phyloP scores from a whole-genome alignment of 2,113 vertebrate species.

The Kryptolebias marmoratus region DNA sequence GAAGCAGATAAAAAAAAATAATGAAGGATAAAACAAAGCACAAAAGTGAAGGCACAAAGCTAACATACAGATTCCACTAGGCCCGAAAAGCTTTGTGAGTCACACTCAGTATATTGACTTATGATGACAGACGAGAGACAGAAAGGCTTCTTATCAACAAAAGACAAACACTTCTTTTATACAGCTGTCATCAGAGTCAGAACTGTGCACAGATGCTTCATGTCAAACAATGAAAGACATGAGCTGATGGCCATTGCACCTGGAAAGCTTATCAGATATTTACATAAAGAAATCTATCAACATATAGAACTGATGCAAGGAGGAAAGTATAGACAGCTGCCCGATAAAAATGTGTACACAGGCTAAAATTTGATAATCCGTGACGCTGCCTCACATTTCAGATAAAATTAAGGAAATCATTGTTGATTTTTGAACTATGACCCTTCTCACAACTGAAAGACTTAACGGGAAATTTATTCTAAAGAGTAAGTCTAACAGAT shows the following conservation, averaged over 20 bases:
- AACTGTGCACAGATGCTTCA: background rate
- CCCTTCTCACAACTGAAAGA: background rate
- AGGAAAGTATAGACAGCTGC: background rate
- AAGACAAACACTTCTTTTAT: slow-evolving; percentile 11
- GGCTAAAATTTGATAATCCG: background rate
- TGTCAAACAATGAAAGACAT: background rate
- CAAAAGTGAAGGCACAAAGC: background rate
- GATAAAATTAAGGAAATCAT: background rate
- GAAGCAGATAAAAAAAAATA: slow-evolving; percentile 21
- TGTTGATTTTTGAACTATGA: background rate
- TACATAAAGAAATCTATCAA: background rate
- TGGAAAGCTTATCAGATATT: background rate
- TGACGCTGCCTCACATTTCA: background rate
- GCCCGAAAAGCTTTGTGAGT: background rate
- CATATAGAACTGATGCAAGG: background rate
- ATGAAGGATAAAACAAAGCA: slow-evolving; percentile 11
- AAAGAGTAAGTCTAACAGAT: no score
- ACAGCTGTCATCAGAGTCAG: slow-evolving; percentile 6
- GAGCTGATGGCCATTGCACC: background rate
- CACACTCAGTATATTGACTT: slow-evolving; percentile 18
- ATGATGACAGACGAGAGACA: slow-evolving; percentile 16
- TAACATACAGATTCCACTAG: slow-evolving; percentile 12
- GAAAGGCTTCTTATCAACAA: slow-evolving; percentile 1
- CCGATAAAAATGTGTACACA: background rate
- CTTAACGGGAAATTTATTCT: background rate